phyloP scores from a whole-genome alignment of 2,888 invertebrate genomes.

The Julus scandinavius region DNA sequence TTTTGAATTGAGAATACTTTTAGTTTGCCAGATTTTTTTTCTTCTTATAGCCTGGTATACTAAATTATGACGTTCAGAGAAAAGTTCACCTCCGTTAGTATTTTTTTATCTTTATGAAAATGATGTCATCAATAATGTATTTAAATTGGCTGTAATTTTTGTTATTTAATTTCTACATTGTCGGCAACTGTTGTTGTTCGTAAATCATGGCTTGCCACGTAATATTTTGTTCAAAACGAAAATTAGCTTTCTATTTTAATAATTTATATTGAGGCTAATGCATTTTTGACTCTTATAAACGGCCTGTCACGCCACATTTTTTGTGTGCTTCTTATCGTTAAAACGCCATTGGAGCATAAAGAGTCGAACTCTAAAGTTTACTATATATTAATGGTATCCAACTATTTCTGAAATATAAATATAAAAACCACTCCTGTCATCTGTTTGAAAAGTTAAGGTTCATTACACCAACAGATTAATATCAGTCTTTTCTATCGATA shows the following conservation, averaged over 20 bases:
- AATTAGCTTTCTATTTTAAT: neutral
- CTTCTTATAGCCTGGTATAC: neutral
- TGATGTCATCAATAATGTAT: neutral
- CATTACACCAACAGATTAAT: no score
- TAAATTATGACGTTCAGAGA: neutral
- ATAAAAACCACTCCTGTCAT: no score
- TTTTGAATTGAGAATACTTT: neutral
- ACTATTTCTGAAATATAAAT: no score
- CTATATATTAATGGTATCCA: no score
- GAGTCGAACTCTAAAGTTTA: no score
- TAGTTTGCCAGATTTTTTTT: neutral
- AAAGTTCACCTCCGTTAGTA: neutral
- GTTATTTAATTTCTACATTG: slow-evolving; percentile 5
- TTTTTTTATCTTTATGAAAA: neutral
- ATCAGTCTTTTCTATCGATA: no score
- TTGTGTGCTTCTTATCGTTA: no score
- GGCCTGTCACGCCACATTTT: no score
- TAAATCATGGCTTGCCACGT: neutral
- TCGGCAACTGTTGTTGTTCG: neutral
- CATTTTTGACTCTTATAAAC: neutral
- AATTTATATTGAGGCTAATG: neutral
- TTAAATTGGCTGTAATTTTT: neutral
- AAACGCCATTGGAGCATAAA: no score
- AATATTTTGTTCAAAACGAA: neutral
- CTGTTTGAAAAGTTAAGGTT: no score